Percentiles rank a stretch among this genome's conserved stretches.
Evolutionary conservation across 2,113 vertebrate species (phyloP).

Genomic region (Sitta europaea): DNA sequence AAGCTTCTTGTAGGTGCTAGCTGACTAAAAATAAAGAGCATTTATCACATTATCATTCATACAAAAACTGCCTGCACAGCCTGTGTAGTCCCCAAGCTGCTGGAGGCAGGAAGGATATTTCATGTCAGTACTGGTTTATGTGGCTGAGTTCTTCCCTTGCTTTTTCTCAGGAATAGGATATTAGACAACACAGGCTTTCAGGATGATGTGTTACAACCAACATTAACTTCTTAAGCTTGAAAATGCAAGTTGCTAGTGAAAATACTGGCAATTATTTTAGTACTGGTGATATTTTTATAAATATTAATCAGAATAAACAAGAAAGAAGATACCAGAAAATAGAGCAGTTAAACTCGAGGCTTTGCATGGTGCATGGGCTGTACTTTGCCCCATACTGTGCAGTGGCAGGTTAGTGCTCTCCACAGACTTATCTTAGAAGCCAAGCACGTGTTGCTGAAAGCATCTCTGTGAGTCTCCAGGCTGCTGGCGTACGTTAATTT

Average conservation of each 20-base stretch:
- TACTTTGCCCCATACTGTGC: not conserved
- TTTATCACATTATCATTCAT: conserved; percentile 49
- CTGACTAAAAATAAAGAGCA: conserved; percentile 56
- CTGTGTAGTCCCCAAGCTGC: not conserved
- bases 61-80: conserved; percentile 24
- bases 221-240: not conserved
- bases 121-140: not conserved
- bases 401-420: not conserved
- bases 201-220: not conserved
- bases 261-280: not conserved
- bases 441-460: not conserved
- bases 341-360: not conserved
- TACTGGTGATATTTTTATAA: not conserved
- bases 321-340: not conserved
- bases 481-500: rapidly evolving
- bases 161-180: not conserved
- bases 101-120: not conserved
- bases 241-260: not conserved
- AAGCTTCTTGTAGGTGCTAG: conserved; percentile 17
- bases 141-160: not conserved
- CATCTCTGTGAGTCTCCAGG: not conserved
- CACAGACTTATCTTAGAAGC: not conserved
- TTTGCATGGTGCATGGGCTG: not conserved
- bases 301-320: not conserved
- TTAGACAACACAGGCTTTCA: not conserved